Evolutionary conservation across 2,797 vertebrate species (phyloP), one percentile per base, ranked within the genome.

Genomic region (Poeciliopsis presidionis): DNA sequence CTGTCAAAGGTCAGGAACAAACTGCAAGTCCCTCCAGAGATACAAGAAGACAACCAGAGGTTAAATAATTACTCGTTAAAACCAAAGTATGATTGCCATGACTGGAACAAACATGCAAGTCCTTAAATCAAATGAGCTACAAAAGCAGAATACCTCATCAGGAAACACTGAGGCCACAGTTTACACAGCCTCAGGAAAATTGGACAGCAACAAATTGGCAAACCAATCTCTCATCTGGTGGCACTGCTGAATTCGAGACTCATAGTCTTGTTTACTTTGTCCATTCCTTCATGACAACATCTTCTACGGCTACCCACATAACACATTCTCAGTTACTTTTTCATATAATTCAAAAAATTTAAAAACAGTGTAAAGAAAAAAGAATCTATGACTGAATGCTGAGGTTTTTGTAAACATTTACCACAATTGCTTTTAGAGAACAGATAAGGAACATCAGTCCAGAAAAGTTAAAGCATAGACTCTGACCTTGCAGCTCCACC

Each of bases 401-500:
- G 6, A 28, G 22, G 12, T n/a, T 70, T 70, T 11, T 43, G 7
- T 28, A 70, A 70, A 70, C 67, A 45, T n/a, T 43, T 45, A 16
- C 41, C 39, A 67, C 25, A 41, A 13, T 43, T 41, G 20, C 36
- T 22, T 43, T 67, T 5, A 25, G 11, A 67, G 41, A 41, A 41
- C 18, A 8, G 7, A 65, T 39, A 65, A 65, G 33, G 33, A 41
- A 25, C 16, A 25, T 77, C 76, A 36, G 18, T 2, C 0, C n/a
- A 55, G 57, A 41, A 33, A 36, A 57, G 7, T 81, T 22, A 2
- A 73, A 57, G 67, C 1, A 4, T 76, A 25, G 47, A 78, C 55
- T 85, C 92, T 93, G 71, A 95, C 94, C 94, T 93, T 90, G 74
- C 14, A 94, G 45, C 22, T 88, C 55, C 78, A 95, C 59, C 0